These are phyloP conservation scores for Lagopus muta DNA, from an alignment of 2,113 vertebrate genomes.

Conservation along the genomic window DNA sequence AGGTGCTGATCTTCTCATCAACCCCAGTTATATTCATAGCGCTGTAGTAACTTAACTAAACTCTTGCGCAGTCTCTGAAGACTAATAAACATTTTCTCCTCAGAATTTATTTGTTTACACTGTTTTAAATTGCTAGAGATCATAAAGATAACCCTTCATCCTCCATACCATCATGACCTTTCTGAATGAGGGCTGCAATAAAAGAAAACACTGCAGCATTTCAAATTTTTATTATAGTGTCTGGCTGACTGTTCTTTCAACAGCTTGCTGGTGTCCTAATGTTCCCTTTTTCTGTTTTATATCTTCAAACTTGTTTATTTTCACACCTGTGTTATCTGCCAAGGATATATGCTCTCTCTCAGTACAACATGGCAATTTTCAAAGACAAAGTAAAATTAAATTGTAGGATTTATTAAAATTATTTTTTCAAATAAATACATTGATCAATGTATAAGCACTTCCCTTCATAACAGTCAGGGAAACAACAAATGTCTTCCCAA, in stretches of 20 bases:
- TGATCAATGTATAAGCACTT: background rate
- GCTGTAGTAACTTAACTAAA: conserved; percentile 42
- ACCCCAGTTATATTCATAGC: background rate
- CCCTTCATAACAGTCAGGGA: background rate
- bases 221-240: conserved; percentile 70
- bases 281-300: conserved; percentile 59
- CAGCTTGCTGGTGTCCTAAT: conserved; percentile 68
- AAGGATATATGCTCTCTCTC: conserved; percentile 7
- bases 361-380: background rate
- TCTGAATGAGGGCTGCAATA: conserved; percentile 67
- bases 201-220: conserved; percentile 53
- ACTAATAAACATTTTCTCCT: conserved; percentile 70
- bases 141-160: conserved; percentile 72
- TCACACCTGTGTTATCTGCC: background rate
- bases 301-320: conserved; percentile 63
- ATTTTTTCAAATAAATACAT: background rate
- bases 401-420: background rate
- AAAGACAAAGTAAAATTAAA: conserved; percentile 16
- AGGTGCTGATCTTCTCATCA: conserved; percentile 45
- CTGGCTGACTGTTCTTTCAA: conserved; percentile 65
- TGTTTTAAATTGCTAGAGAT: conserved; percentile 70
- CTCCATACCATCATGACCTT: conserved; percentile 70
- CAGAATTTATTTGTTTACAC: conserved; percentile 77
- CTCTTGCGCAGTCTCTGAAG: conserved; percentile 41
- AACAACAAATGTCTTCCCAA: background rate